Evolutionary conservation across 2,888 invertebrate genomes (phyloP).

Genomic region (Portevinia maculata): DNA sequence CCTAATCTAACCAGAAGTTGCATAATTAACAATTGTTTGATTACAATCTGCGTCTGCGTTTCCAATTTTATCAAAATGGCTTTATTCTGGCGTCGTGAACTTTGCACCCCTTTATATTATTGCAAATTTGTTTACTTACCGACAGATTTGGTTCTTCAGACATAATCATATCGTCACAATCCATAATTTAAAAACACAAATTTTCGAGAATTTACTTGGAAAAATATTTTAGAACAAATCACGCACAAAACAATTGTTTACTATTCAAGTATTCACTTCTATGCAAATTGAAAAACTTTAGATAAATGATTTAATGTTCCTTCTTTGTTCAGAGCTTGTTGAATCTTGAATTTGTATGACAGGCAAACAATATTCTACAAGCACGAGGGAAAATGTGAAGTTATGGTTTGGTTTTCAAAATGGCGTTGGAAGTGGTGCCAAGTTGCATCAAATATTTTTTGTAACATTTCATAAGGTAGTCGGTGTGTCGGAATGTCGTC

Average conservation of each 20-base stretch:
- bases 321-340: conserved; percentile 53
- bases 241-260: conserved; percentile 42
- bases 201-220: neutral
- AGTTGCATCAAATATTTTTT: too few relatives aligned
- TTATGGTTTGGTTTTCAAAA: too few relatives aligned
- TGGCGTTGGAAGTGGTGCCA: too few relatives aligned
- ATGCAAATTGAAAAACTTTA: neutral
- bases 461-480: too few relatives aligned
- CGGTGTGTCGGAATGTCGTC: too few relatives aligned
- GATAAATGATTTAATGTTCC: neutral
- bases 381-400: too few relatives aligned
- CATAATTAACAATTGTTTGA: neutral
- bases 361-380: neutral
- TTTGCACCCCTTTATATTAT: neutral
- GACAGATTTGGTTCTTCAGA: conserved; percentile 80
- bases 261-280: conserved; percentile 31
- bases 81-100: neutral
- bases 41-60: neutral
- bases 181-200: conserved; percentile 76
- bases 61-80: neutral
- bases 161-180: conserved; percentile 81
- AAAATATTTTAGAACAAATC: conserved; percentile 8
- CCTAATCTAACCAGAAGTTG: neutral
- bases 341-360: conserved; percentile 25
- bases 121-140: conserved; percentile 75